A percentile compares a stretch with the other conserved stretches of the same genome.
These are phyloP conservation scores for Acleris laterana DNA, from an alignment of 2,888 invertebrate genomes.

Conservation along the genomic window DNA sequence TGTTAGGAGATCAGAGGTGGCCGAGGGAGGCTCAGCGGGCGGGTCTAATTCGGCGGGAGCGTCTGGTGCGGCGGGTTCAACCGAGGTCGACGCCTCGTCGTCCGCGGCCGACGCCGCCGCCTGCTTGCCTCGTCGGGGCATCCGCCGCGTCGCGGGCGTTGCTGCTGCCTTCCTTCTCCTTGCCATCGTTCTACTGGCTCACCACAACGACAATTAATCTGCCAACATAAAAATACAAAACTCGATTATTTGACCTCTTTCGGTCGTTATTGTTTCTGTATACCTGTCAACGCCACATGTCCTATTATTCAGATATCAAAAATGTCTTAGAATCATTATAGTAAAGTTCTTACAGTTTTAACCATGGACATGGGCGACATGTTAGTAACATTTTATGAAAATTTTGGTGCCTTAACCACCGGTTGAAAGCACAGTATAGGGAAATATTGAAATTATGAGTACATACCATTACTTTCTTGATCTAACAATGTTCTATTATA, in stretches of 20 bases:
- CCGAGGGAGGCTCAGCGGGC: conserved; percentile 45
- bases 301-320: conserved; percentile 20
- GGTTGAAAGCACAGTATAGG: conserved; percentile 48
- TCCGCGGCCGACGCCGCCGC: conserved; percentile 51
- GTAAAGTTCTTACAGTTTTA: not conserved
- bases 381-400: conserved; percentile 13
- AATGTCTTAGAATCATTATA: conserved; percentile 15
- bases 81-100: conserved; percentile 56
- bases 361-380: conserved; percentile 13
- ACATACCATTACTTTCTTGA: conserved; percentile 67
- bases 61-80: conserved; percentile 24
- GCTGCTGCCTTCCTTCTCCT: conserved; percentile 73
- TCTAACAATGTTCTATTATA: conserved; percentile 45
- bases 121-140: conserved; percentile 71
- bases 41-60: conserved; percentile 40
- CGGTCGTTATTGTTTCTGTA: conserved; percentile 55
- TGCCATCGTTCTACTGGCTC: conserved; percentile 62
- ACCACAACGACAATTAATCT: conserved; percentile 61
- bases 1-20: conserved; percentile 46
- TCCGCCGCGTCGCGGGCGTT: conserved; percentile 63
- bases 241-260: conserved; percentile 66
- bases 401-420: conserved; percentile 58
- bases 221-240: conserved; percentile 46
- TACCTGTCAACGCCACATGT: conserved; percentile 68
- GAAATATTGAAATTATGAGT: conserved; percentile 41